Base-by-base conservation (phyloP, 2,797 vertebrate species). In the Rhinichthys osculus region DNA sequence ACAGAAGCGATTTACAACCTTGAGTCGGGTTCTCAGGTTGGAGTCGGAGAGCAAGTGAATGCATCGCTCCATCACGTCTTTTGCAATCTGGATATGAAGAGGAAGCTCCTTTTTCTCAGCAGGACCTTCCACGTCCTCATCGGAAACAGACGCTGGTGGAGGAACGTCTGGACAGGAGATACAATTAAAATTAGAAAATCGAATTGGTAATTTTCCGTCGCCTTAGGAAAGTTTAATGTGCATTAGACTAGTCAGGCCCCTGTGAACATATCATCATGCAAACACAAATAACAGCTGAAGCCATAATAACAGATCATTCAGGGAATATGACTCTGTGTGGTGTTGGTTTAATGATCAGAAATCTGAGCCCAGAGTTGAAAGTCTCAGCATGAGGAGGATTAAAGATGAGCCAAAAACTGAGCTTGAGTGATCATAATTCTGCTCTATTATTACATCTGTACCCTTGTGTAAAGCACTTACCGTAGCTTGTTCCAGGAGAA, bases 61-160 rank as follows among this genome's bases (percentile, higher is more conserved):
- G 89, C 97, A 98, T 87, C 97, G 96, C 90, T 98, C 97, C 95
- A 96, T 96, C 73, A 98, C 95, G 0, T 96, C 96, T 83, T 93
- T 96, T 85, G 96, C 92, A 78, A 97, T 93, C n/a, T 92, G 93
- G 83, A 97, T 92, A 11, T 98, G 96, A 84, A 92, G 73, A 0
- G 97, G 96, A 89, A 97, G 90, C 0, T 93, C 93, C 7, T 90
- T 72, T 78, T 96, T 96, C 87, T 93, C 92, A 52, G 94, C 93
- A 9, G 92, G 92, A 83, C 79, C 88, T 1, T 90, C 90, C 0
- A 95, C 93, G 0, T 70, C 69, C 83, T 94, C 83, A 0, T 89
- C 86, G 79, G 71, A 10, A 69, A 57, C 50, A 6, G 80, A 70
- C 33, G 82, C 77, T 30, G 40, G 30, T 6, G 66, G 27, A 35